Percentiles rank a stretch among this genome's conserved stretches.
These are phyloP conservation scores for Chymomyza procnemis DNA, from an alignment of 2,888 invertebrate genomes.

Conservation along the genomic window DNA sequence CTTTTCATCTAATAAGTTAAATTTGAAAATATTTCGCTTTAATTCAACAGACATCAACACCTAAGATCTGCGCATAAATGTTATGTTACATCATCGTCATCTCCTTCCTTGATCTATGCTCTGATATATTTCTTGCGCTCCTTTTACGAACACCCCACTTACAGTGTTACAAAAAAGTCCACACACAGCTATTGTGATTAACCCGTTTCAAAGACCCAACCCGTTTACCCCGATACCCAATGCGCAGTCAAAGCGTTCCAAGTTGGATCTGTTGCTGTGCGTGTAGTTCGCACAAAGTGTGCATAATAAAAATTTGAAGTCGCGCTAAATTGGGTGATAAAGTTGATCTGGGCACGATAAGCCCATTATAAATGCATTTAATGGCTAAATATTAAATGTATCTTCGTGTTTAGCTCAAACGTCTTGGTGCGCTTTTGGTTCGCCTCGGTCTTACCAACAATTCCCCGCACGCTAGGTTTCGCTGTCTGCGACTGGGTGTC, in stretches of 20 bases:
- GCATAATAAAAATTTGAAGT: slow-evolving; percentile 58
- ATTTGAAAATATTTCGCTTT: not conserved
- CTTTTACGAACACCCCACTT: not conserved
- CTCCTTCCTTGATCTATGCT: not conserved
- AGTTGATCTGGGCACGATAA: slow-evolving; percentile 75
- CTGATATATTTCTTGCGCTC: not conserved
- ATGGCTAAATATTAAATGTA: slow-evolving; percentile 68
- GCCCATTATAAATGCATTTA: slow-evolving; percentile 75
- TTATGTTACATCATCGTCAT: not conserved
- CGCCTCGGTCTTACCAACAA: slow-evolving; percentile 23
- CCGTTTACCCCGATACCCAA: not conserved
- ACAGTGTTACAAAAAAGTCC: not conserved
- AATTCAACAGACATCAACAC: not conserved
- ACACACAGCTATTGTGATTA: not conserved
- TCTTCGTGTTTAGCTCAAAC: slow-evolving; percentile 48
- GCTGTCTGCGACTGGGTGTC: not conserved
- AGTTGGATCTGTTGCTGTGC: not conserved
- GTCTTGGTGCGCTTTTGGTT: not conserved
- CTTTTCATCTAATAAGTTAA: not conserved
- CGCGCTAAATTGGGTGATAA: slow-evolving; percentile 68
- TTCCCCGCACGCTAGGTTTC: not conserved
- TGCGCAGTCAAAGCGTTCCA: not conserved
- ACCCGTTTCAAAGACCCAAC: not conserved
- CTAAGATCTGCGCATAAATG: not conserved
- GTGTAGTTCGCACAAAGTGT: slow-evolving; percentile 15